Evolutionary conservation across 1,140 invertebrate genomes (phyloP).

Genomic region (Drosophila arizonae): DNA sequence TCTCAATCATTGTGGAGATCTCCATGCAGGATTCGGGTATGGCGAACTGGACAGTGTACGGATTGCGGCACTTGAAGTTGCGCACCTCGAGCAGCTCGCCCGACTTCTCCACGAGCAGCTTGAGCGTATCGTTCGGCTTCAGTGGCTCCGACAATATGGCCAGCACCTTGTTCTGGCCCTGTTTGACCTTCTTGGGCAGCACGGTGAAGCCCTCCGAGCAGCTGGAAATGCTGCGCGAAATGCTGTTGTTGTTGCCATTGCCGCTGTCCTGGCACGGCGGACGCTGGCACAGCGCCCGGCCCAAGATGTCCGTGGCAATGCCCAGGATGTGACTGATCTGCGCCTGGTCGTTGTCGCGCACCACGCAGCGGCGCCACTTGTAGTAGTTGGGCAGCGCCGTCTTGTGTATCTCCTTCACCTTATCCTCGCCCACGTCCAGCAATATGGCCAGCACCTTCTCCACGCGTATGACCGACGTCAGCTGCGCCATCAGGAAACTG

Average conservation of each 20-base stretch:
- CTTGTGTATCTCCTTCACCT: conserved; percentile 86
- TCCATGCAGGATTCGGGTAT: conserved; percentile 91
- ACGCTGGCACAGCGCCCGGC: conserved; percentile 86
- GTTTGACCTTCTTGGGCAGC: conserved; percentile 78
- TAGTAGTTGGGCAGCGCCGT: conserved; percentile 87
- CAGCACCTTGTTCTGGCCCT: conserved; percentile 91
- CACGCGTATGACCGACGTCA: conserved; percentile 86
- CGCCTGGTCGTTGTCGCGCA: conserved; percentile 90
- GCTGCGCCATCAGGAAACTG: conserved; percentile 84
- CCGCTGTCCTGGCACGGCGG: conserved; percentile 82
- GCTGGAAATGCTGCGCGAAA: conserved; percentile 75
- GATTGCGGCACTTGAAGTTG: conserved; percentile 90
- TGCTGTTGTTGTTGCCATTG: conserved; percentile 34
- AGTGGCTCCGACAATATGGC: conserved; percentile 90
- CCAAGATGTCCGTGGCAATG: conserved; percentile 89
- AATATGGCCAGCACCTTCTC: conserved; percentile 91
- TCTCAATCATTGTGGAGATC: conserved; percentile 91
- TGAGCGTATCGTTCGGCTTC: conserved; percentile 88
- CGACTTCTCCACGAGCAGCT: conserved; percentile 90
- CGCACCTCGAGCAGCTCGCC: conserved; percentile 89
- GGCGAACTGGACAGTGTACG: conserved; percentile 91
- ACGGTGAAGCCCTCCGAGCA: conserved; percentile 80
- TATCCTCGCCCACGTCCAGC: conserved; percentile 87
- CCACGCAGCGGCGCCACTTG: conserved; percentile 89
- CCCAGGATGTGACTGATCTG: conserved; percentile 91